Conservation (phyloP, 2,113 vertebrate genomes). For the Sturnira hondurensis region DNA sequence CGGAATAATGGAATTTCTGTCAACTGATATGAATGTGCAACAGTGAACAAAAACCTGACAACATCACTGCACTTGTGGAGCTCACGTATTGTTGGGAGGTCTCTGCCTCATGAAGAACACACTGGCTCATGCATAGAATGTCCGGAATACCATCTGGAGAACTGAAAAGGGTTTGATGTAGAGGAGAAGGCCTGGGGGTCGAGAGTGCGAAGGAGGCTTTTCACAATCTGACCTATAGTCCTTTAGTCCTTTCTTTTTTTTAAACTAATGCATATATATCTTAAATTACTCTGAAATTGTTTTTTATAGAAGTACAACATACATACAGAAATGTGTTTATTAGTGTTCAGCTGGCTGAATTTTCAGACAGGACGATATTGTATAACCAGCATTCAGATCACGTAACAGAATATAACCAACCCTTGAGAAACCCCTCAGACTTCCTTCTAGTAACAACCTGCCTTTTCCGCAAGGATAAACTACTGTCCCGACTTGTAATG, state of each 20-base stretch:
- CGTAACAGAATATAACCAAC: background rate
- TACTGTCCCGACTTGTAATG: background rate
- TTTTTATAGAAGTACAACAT: background rate
- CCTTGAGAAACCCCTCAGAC: background rate
- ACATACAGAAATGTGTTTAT: background rate
- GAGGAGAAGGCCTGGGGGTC: background rate
- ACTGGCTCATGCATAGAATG: background rate
- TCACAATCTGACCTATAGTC: background rate
- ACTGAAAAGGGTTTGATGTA: background rate
- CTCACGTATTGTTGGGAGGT: background rate
- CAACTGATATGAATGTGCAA: background rate
- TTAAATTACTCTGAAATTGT: background rate
- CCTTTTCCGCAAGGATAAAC: background rate
- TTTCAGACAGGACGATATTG: background rate
- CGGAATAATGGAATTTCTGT: background rate
- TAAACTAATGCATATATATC: background rate
- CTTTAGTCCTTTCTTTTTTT: background rate
- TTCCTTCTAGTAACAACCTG: background rate
- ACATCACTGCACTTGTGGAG: background rate
- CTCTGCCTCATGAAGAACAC: background rate
- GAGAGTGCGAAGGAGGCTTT: background rate
- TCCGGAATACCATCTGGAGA: conserved; percentile 4
- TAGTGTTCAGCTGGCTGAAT: background rate
- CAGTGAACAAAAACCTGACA: background rate
- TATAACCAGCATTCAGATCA: background rate